Evolutionary conservation across 2,888 invertebrate genomes (phyloP), one percentile per base, ranked within the genome.

Genomic region (Eupelmus urozonus): DNA sequence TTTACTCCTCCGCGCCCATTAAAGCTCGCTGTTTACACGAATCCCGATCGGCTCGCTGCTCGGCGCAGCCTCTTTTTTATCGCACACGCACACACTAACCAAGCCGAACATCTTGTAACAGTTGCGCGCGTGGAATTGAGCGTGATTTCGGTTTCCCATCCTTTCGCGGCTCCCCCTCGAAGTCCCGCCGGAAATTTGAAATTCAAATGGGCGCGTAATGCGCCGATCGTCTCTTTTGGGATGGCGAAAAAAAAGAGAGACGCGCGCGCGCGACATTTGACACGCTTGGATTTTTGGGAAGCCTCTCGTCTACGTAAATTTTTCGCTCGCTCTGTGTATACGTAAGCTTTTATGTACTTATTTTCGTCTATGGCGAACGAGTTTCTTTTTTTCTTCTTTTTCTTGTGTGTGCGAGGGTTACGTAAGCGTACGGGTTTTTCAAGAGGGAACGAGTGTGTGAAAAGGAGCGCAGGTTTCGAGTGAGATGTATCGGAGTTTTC

Each of bases 201-300:
- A 79, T 71, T 79, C 75, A 79, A 79, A 79, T 79, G 75, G 74
- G 51, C 66, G 18, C 75, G 71, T 75, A 75, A 75, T 75, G 59
- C 75, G 53, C 25, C 55, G 71, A 53, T 49, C 16, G 59, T 65
- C 74, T 65, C 74, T 74, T 70, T 63, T 65, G 18, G 59, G 66
- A 71, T 66, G 66, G 18, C n/a, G 45, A 29, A 51, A 65, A 74
- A 78, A 57, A 49, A 60, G 45, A 59, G 5, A 51, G 40, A 20
- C 13, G 2, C n/a, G 29, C 16, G 20, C 34, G 57, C 29, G 20
- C n/a, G 59, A 49, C 57, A 59, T 45, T 59, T 65, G 70, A 65
- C 65, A 42, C 25, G 57, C 67, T 45, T 18, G 40, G 66, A 71
- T 71, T 66, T 71, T 63, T 71, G 65, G 18, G 65, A 65, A 57